These are phyloP conservation scores for Drymonia ruficornis DNA, from an alignment of 2,888 invertebrate species.

Conservation along the genomic window DNA sequence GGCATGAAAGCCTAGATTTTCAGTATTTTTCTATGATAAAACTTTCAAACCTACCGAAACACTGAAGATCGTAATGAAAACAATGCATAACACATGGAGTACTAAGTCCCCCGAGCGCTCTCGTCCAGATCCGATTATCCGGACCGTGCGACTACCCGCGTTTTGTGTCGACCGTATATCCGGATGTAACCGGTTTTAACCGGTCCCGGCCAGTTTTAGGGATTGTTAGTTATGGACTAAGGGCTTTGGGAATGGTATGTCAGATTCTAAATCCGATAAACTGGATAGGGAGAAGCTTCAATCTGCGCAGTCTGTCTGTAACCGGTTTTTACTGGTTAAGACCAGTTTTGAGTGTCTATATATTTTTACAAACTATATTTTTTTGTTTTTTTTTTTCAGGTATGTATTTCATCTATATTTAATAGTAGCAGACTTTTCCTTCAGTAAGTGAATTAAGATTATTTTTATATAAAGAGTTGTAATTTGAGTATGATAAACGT, in stretches of 20 bases:
- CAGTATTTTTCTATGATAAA: not conserved
- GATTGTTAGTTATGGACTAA: conserved; percentile 1
- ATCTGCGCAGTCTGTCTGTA: too few species aligned
- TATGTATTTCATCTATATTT: not conserved
- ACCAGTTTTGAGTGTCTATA: too few species aligned
- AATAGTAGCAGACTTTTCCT: not conserved
- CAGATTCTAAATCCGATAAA: too few species aligned
- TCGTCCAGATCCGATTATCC: conserved; percentile 29
- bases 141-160: conserved; percentile 28
- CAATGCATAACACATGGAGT: conserved; percentile 17
- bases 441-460: not conserved
- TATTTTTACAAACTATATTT: too few species aligned
- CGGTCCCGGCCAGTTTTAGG: conserved; percentile 16
- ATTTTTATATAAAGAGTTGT: too few species aligned
- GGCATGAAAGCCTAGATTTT: not conserved
- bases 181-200: conserved; percentile 1
- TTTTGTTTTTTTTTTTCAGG: not conserved
- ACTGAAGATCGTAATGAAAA: conserved; percentile 19
- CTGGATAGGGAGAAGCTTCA: too few species aligned
- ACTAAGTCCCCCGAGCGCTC: not conserved
- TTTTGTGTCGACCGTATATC: conserved; percentile 22
- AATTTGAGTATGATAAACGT: too few species aligned
- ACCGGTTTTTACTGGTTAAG: too few species aligned
- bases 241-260: not conserved
- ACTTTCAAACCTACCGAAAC: conserved; percentile 11